Evolutionary conservation across 2,888 invertebrate genomes (phyloP).

Genomic region (Drosophila neoperkinsi): DNA sequence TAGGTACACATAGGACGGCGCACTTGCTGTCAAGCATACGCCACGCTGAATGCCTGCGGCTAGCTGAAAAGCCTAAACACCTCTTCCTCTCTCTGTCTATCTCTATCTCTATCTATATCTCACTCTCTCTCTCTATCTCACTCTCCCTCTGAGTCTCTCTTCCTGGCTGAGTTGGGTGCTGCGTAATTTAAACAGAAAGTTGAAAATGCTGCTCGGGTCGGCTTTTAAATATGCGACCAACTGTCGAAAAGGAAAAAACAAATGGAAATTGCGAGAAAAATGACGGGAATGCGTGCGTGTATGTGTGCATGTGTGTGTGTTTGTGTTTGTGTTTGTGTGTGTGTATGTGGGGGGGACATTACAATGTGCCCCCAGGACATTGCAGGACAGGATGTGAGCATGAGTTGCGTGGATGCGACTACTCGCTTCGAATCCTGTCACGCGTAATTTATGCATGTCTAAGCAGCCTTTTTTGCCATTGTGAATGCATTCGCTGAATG

Average conservation of each 20-base stretch:
- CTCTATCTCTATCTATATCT: neutral
- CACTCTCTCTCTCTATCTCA: neutral
- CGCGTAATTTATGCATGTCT: conserved; percentile 72
- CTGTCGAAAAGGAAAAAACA: conserved; percentile 45
- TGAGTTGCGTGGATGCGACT: conserved; percentile 28
- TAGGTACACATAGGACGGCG: conserved; percentile 26
- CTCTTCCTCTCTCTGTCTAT: neutral
- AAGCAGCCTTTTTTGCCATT: conserved; percentile 57
- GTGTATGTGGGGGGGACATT: neutral
- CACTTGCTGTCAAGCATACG: conserved; percentile 75
- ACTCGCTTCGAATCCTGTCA: conserved; percentile 46
- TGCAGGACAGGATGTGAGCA: conserved; percentile 30
- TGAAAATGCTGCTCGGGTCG: conserved; percentile 26
- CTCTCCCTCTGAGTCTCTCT: conserved; percentile 4
- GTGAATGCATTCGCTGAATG: conserved; percentile 9
- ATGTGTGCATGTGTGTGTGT: neutral
- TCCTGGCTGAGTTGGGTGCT: conserved; percentile 3
- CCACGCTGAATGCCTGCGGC: conserved; percentile 67
- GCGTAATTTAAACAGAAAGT: conserved; percentile 49
- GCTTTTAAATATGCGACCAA: conserved; percentile 62
- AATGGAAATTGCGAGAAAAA: conserved; percentile 48
- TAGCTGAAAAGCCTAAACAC: conserved; percentile 25
- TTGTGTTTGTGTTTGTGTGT: neutral
- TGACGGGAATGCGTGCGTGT: conserved; percentile 27
- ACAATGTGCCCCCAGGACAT: conserved; percentile 38